phyloP scores from a whole-genome alignment of 2,113 vertebrate species.

The Toxotes chatareus region DNA sequence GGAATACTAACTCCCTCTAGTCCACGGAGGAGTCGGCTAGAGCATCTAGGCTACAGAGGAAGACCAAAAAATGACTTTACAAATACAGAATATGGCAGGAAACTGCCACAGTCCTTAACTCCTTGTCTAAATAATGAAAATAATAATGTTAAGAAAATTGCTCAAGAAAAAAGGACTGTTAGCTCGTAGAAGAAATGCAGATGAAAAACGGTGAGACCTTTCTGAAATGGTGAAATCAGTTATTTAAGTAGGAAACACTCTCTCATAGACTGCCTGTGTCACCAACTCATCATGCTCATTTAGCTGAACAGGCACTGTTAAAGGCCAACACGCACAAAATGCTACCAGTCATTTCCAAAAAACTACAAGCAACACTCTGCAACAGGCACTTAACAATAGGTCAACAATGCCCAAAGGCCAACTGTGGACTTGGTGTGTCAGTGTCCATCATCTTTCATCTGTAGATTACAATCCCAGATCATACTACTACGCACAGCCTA shows the following conservation, averaged over 20 bases:
- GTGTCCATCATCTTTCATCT: background rate
- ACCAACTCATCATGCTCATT: background rate
- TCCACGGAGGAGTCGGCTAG: background rate
- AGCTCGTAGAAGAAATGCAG: background rate
- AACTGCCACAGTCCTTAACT: background rate
- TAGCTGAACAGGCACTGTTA: background rate
- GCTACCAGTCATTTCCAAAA: background rate
- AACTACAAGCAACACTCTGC: background rate
- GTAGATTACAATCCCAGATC: background rate
- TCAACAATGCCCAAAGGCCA: background rate
- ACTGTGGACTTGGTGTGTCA: background rate
- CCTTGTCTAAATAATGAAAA: background rate
- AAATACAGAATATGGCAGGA: background rate
- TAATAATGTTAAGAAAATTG: background rate
- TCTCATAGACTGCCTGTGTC: background rate
- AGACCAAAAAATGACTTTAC: background rate
- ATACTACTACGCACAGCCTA: background rate
- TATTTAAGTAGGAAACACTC: background rate
- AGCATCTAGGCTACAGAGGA: slow-evolving; percentile 10
- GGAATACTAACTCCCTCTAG: slow-evolving; percentile 35
- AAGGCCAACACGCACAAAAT: background rate
- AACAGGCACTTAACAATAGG: background rate
- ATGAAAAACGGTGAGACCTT: background rate
- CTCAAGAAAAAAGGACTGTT: background rate
- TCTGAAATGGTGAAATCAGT: background rate